phyloP scores from a whole-genome alignment of 2,888 invertebrate species.

The Malthinus flaveolus region DNA sequence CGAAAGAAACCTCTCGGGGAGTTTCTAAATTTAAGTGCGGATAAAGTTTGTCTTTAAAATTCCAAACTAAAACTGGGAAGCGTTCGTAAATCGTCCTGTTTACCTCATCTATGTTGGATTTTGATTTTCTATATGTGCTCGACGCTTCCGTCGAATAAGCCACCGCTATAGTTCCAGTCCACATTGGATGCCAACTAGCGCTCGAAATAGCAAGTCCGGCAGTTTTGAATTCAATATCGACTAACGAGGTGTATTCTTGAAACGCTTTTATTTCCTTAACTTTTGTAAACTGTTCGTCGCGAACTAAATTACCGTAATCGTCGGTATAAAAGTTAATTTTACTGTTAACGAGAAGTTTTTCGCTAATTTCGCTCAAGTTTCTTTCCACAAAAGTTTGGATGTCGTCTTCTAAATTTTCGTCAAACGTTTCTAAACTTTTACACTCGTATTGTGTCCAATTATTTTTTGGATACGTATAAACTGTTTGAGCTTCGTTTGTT shows the following conservation, averaged over 20 bases:
- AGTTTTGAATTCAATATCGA: constrained; percentile 62
- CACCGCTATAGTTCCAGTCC: constrained; percentile 69
- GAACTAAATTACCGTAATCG: constrained; percentile 61
- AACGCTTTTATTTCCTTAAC: constrained; percentile 50
- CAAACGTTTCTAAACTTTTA: constrained; percentile 37
- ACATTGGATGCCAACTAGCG: constrained; percentile 71
- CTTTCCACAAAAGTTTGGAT: constrained; percentile 43
- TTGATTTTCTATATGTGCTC: constrained; percentile 54
- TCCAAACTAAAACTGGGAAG: constrained; percentile 75
- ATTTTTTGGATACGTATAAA: constrained; percentile 68
- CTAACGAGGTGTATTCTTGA: constrained; percentile 66
- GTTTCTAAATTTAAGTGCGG: constrained; percentile 72
- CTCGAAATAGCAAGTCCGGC: constrained; percentile 68
- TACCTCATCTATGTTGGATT: constrained; percentile 45
- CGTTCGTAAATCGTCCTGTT: constrained; percentile 59
- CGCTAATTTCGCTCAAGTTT: constrained; percentile 40
- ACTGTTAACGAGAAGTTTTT: constrained; percentile 46
- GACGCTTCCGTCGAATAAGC: constrained; percentile 65
- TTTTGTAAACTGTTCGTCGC: constrained; percentile 19
- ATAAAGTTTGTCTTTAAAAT: constrained; percentile 68
- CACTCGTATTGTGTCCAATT: constrained; percentile 68
- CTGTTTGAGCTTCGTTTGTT: constrained; percentile 65
- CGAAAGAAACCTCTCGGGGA: constrained; percentile 65
- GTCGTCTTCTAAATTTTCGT: constrained; percentile 42
- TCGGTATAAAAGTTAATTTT: constrained; percentile 64